phyloP scores from a whole-genome alignment of 35 echinoderm and acorn worm genomes.

The Strongylocentrotus purpuratus region DNA sequence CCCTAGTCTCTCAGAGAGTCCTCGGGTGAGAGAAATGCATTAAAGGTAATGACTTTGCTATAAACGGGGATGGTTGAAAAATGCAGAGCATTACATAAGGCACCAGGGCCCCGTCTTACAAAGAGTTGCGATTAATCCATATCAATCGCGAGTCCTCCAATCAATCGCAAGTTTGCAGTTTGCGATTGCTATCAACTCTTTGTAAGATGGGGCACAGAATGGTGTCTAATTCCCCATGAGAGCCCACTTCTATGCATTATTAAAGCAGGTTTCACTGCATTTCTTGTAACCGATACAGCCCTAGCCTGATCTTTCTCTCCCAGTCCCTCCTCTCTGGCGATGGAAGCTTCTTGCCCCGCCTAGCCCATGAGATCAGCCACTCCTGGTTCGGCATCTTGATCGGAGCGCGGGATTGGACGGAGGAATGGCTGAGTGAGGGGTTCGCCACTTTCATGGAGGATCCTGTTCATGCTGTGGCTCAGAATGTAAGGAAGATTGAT shows the following conservation, averaged over 20 bases:
- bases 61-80: too few relatives aligned
- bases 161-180: too few relatives aligned
- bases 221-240: too few relatives aligned
- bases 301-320: conserved; percentile 81
- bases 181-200: too few relatives aligned
- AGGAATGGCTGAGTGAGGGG: conserved; percentile 95
- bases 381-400: conserved; percentile 92
- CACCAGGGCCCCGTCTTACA: too few relatives aligned
- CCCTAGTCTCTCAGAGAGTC: not conserved
- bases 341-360: conserved; percentile 59
- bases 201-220: too few relatives aligned
- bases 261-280: too few relatives aligned
- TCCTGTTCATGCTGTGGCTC: conserved; percentile 71
- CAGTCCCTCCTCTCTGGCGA: conserved; percentile 80
- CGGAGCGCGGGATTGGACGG: conserved; percentile 89
- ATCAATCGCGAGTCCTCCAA: too few relatives aligned
- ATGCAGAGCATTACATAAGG: too few relatives aligned
- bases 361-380: conserved; percentile 91
- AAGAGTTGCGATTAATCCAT: too few relatives aligned
- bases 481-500: conserved; percentile 56
- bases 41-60: not conserved
- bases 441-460: conserved; percentile 95
- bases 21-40: not conserved
- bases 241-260: too few relatives aligned
- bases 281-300: conserved; percentile 35